Conservation (phyloP, 2,888 invertebrate species). For the Macrosiphum euphorbiae region DNA sequence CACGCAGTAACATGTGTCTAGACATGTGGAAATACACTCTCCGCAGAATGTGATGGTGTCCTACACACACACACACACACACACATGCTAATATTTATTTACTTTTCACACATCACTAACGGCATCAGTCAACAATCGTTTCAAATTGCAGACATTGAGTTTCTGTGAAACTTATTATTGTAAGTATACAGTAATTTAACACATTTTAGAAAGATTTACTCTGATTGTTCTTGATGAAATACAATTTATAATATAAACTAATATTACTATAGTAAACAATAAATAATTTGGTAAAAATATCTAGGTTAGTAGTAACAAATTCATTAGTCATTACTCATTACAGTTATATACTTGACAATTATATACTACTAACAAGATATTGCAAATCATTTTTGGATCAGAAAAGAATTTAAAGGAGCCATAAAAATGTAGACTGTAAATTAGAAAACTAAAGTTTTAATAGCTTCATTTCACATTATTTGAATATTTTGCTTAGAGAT, state of each 20-base stretch:
- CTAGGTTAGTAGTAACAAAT: background rate
- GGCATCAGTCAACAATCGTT: constrained; percentile 17
- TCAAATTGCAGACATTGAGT: background rate
- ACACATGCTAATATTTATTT: constrained; percentile 16
- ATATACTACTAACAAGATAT: too few relatives aligned
- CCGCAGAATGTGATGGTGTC: background rate
- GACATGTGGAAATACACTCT: background rate
- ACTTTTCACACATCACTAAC: constrained; percentile 26
- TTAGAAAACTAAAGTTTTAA: too few relatives aligned
- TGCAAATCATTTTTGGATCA: too few relatives aligned
- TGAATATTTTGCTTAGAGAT: too few relatives aligned
- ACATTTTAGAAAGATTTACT: constrained; percentile 17
- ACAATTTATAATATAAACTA: background rate
- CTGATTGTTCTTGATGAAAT: background rate
- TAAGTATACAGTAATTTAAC: background rate
- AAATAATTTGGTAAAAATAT: background rate
- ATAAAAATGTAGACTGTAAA: too few relatives aligned
- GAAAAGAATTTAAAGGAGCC: too few relatives aligned
- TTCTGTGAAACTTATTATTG: background rate
- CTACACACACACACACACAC: background rate
- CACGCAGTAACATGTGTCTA: background rate
- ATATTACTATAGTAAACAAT: background rate
- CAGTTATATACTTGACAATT: too few relatives aligned
- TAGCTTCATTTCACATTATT: too few relatives aligned
- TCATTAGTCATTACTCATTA: too few relatives aligned